Conservation (phyloP, 2,113 vertebrate genomes). For the Athene cunicularia region DNA sequence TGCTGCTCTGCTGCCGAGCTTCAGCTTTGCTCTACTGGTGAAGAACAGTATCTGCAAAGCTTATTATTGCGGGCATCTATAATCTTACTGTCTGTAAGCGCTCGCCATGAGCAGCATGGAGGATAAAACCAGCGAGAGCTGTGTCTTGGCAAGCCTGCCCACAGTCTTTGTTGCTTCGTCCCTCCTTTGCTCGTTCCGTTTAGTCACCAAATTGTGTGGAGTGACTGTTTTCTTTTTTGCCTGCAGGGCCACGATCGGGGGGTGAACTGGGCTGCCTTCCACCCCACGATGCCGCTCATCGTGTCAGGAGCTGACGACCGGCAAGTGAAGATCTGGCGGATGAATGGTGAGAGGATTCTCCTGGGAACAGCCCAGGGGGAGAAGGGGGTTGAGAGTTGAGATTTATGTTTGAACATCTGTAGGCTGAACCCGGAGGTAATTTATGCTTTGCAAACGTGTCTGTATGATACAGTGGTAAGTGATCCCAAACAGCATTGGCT, state of each 20-base stretch:
- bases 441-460: neutral
- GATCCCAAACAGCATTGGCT: neutral
- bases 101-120: neutral
- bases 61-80: neutral
- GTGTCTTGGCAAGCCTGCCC: neutral
- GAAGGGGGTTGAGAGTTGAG: too few species aligned
- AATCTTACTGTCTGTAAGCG: neutral
- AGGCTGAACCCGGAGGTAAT: neutral
- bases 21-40: neutral
- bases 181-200: accelerated
- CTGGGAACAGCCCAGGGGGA: too few species aligned
- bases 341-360: constrained; percentile 85
- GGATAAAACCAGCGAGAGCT: neutral
- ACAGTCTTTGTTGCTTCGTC: neutral
- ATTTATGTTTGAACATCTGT: too few species aligned
- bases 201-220: neutral
- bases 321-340: constrained; percentile 98
- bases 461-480: neutral
- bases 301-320: constrained; percentile 95
- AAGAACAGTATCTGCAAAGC: neutral
- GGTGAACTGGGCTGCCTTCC: constrained; percentile 97
- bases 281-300: constrained; percentile 96
- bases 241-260: constrained; percentile 91
- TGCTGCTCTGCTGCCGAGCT: neutral
- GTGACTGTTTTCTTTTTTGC: neutral